Evolutionary conservation across 2,797 vertebrate species (phyloP), one percentile per base, ranked within the genome.

Genomic region (Eulemur mongoz): DNA sequence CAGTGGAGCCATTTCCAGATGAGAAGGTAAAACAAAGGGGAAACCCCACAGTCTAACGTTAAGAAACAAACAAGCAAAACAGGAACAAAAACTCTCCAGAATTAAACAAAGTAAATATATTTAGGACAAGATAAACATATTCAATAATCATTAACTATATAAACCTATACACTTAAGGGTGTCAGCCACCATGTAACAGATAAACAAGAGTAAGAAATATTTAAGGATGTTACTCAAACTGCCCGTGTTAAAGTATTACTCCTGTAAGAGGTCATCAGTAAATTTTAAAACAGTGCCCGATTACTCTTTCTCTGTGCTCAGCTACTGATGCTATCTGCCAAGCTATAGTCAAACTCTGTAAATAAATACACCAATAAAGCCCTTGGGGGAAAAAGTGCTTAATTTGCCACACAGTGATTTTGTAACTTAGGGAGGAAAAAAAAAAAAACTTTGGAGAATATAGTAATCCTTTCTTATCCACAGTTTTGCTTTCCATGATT

Each of bases 351-450:
- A 95, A 96, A 97, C 96, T 95, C 95, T 84, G 95, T 95, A 97
- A 98, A 98, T 97, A 98, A 97, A 97, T 96, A 98, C 96, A 95
- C 87, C 95, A 97, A 94, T 93, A 95, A 94, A 97, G 50, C 25
- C 93, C 89, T 93, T 83, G 73, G 79, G 85, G 54, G 35, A 32
- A 11, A 92, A 95, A 97, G 83, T 80, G 85, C 92, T 97, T 83
- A 97, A 96, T 95, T 96, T 95, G 97, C 45, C 85, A 65, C 67
- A 94, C 38, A 92, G 73, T 95, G 95, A 79, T 94, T 96, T 91
- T 93, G 69, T 92, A 91, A 84, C 79, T 90, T 82, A 20, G 22
- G 25, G 57, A 27, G 38, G 38, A 32, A 67, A 35, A 65, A 12
- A 40, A 40, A 72, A 72, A 78, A n/a, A 88, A 88, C 43, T 93